phyloP scores from a whole-genome alignment of 2,113 vertebrate genomes.

The Copsychus sechellarum region DNA sequence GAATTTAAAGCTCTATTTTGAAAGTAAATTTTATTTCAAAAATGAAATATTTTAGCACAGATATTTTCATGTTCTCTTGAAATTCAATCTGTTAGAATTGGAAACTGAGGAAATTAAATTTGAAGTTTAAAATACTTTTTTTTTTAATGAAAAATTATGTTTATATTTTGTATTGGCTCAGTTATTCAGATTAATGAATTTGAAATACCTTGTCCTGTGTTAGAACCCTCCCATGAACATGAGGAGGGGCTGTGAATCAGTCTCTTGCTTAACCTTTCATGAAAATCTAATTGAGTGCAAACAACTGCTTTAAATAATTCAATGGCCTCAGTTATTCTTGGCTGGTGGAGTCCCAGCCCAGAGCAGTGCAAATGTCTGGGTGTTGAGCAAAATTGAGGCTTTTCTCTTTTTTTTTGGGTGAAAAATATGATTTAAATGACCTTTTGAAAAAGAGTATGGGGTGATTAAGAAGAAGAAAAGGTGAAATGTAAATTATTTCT shows the following conservation, averaged over 20 bases:
- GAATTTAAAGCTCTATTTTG: background rate
- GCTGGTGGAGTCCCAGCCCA: background rate
- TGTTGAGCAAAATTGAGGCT: background rate
- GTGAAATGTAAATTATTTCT: background rate
- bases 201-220: background rate
- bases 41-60: background rate
- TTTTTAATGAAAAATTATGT: background rate
- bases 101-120: background rate
- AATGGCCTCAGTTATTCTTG: conserved; percentile 35
- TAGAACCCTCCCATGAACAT: background rate
- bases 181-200: background rate
- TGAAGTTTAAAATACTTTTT: background rate
- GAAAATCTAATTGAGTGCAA: conserved; percentile 56
- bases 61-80: background rate
- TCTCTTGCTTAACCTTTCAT: conserved; percentile 54
- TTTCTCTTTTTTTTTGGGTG: background rate
- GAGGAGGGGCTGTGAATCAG: conserved; percentile 11
- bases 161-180: background rate
- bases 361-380: conserved; percentile 21
- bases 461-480: background rate
- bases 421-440: background rate
- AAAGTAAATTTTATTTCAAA: background rate
- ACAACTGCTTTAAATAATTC: conserved; percentile 66
- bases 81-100: background rate
- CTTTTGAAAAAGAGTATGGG: accelerated